Conservation (phyloP, 2,888 invertebrate species). For the Elgonia sp. region DNA sequence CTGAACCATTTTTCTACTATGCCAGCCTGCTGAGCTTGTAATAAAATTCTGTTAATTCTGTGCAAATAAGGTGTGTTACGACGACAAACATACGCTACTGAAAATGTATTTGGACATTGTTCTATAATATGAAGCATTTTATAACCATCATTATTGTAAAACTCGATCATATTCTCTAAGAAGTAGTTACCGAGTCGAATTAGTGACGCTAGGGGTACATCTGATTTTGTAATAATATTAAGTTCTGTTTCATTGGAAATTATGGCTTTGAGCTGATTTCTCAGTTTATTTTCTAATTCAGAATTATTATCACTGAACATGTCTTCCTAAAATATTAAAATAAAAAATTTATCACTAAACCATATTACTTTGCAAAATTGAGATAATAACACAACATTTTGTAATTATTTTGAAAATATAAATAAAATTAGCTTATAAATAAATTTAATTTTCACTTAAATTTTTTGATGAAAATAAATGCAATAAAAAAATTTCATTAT, state of each 20-base stretch:
- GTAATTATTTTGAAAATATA: too few relatives aligned
- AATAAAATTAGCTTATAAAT: too few relatives aligned
- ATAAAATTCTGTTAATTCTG: slow-evolving; percentile 77
- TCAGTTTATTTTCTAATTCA: slow-evolving; percentile 10
- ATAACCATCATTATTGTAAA: slow-evolving; percentile 75
- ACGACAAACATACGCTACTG: slow-evolving; percentile 77
- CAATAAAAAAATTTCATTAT: too few relatives aligned
- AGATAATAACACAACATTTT: too few relatives aligned
- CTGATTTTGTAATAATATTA: neutral
- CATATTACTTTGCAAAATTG: too few relatives aligned
- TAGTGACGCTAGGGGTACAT: neutral
- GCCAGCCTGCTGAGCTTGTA: slow-evolving; percentile 78
- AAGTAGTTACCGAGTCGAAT: slow-evolving; percentile 38
- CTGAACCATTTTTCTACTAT: slow-evolving; percentile 78
- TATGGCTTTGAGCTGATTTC: slow-evolving; percentile 7
- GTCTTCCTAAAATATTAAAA: slow-evolving; percentile 7
- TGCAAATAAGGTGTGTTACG: slow-evolving; percentile 77
- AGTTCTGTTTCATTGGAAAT: slow-evolving; percentile 18
- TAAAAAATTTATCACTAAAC: too few relatives aligned
- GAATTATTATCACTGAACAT: slow-evolving; percentile 26
- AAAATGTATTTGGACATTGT: slow-evolving; percentile 78
- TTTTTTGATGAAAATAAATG: too few relatives aligned
- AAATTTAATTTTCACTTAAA: too few relatives aligned
- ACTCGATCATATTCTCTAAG: slow-evolving; percentile 71
- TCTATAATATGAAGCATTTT: slow-evolving; percentile 77